Conservation (phyloP, 2,888 invertebrate genomes). For the Sesamia inferens region DNA sequence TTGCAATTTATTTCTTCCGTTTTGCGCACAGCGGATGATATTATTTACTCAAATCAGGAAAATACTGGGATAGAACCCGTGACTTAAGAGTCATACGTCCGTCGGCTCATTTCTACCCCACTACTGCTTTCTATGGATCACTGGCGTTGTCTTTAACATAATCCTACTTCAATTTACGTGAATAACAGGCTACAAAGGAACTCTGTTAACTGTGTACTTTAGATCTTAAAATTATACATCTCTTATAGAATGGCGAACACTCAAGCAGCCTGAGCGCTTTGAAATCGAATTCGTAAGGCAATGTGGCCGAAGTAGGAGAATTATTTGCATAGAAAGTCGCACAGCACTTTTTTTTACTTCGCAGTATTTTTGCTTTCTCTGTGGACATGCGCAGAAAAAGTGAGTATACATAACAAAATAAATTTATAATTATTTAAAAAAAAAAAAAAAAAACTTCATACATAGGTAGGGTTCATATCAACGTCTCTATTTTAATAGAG, state of each 20-base stretch:
- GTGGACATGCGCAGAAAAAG: neutral
- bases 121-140: no score
- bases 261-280: neutral
- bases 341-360: neutral
- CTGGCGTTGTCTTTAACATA: neutral
- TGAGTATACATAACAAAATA: neutral
- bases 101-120: no score
- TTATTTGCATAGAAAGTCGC: neutral
- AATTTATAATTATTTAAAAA: no score
- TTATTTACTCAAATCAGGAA: neutral
- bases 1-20: neutral
- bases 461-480: neutral
- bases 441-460: no score
- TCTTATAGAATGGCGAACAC: neutral
- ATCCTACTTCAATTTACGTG: neutral
- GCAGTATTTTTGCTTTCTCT: conserved; percentile 2
- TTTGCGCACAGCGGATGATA: neutral
- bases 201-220: neutral
- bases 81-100: no score
- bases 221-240: neutral
- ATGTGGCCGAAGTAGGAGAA: neutral
- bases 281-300: conserved; percentile 13
- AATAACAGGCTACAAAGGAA: neutral
- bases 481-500: no score
- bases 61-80: no score